Conservation (phyloP, 2,888 invertebrate genomes). For the Diaphora mendica region DNA sequence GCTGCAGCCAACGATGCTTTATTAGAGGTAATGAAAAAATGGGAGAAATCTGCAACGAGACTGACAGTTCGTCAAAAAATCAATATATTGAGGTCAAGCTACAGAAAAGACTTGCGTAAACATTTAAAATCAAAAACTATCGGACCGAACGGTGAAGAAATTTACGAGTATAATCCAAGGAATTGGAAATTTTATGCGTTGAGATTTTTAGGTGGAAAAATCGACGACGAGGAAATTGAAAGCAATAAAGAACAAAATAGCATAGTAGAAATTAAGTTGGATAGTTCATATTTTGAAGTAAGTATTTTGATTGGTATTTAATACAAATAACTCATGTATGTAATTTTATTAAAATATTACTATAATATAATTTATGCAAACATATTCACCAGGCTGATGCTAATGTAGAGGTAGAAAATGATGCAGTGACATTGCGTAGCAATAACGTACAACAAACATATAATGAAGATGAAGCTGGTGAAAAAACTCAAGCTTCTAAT, state of each 20-base stretch:
- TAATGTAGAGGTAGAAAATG: constrained; percentile 5
- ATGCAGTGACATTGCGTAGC: constrained; percentile 3
- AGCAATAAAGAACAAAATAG: constrained; percentile 20
- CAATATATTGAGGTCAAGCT: constrained; percentile 58
- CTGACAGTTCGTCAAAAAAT: constrained; percentile 58
- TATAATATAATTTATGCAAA: neutral
- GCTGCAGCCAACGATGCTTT: constrained; percentile 50
- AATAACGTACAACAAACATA: constrained; percentile 34
- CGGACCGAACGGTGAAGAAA: constrained; percentile 50
- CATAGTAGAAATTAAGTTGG: constrained; percentile 34
- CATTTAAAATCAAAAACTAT: constrained; percentile 50
- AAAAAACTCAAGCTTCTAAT: constrained; percentile 21
- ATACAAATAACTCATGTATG: neutral
- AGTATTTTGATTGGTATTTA: constrained; percentile 27
- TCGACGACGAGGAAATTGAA: constrained; percentile 2
- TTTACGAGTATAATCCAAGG: constrained; percentile 50
- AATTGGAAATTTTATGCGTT: constrained; percentile 59
- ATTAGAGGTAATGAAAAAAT: constrained; percentile 48
- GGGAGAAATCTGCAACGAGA: constrained; percentile 49
- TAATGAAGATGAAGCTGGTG: constrained; percentile 32
- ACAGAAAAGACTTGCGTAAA: constrained; percentile 54
- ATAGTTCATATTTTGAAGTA: constrained; percentile 41
- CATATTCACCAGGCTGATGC: constrained; percentile 4
- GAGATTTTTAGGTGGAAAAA: constrained; percentile 45
- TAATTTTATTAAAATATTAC: neutral